phyloP scores from a whole-genome alignment of 2,888 invertebrate species.

The Drosophila villosipedis region DNA sequence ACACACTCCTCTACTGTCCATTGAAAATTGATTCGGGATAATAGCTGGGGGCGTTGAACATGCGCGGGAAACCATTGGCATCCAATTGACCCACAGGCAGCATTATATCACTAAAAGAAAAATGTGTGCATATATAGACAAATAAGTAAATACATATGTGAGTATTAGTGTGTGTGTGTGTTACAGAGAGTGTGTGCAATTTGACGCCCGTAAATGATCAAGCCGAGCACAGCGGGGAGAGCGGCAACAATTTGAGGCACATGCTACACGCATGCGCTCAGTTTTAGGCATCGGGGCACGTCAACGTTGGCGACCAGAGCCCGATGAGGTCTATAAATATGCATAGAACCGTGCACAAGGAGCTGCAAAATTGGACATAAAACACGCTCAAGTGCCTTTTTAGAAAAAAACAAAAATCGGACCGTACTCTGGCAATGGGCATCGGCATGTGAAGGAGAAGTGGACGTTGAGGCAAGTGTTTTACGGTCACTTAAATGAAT shows the following conservation, averaged over 20 bases:
- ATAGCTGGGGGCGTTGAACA: conserved; percentile 85
- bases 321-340: conserved; percentile 76
- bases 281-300: conserved; percentile 42
- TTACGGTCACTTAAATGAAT: conserved; percentile 79
- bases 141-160: conserved; percentile 24
- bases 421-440: conserved; percentile 22
- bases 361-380: conserved; percentile 77
- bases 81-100: conserved; percentile 85
- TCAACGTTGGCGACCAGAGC: conserved; percentile 64
- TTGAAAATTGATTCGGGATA: conserved; percentile 85
- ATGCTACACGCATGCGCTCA: conserved; percentile 78
- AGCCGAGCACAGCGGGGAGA: conserved; percentile 57
- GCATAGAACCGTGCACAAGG: conserved; percentile 65
- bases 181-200: conserved; percentile 62
- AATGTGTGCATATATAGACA: conserved; percentile 8
- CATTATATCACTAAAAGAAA: conserved; percentile 82
- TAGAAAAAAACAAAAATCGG: conserved; percentile 44
- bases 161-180: conserved; percentile 32
- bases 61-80: conserved; percentile 84
- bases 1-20: conserved; percentile 81
- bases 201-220: conserved; percentile 66
- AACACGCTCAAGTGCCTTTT: conserved; percentile 81
- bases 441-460: conserved; percentile 7
- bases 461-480: conserved; percentile 67
- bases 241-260: conserved; percentile 61